A percentile compares a stretch with the other conserved stretches of the same genome.
These are phyloP conservation scores for Tipula vernalis DNA, from an alignment of 2,888 invertebrate species.

Conservation along the genomic window DNA sequence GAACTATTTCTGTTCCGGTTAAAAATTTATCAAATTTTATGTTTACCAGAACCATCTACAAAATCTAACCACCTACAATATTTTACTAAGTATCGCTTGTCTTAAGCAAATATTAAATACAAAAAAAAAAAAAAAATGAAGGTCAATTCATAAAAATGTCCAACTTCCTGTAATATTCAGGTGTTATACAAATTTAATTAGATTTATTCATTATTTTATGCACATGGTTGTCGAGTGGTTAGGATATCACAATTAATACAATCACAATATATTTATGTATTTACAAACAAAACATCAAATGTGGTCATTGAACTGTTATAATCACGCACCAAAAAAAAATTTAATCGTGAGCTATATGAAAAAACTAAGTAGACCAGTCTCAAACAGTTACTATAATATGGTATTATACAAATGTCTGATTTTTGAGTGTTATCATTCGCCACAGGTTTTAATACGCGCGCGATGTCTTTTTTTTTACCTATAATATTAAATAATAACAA, in stretches of 20 bases:
- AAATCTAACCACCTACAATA: neutral
- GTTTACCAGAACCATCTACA: neutral
- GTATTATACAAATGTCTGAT: neutral
- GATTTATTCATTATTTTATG: neutral
- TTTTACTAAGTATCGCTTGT: neutral
- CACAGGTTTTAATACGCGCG: neutral
- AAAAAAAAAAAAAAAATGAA: neutral
- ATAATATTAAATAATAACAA: neutral
- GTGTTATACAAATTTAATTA: neutral
- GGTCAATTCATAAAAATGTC: neutral
- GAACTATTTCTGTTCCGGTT: neutral
- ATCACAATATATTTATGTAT: neutral
- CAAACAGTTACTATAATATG: neutral
- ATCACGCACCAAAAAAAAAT: neutral
- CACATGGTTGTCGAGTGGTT: neutral
- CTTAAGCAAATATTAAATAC: neutral
- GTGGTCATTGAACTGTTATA: neutral
- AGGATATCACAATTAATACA: neutral
- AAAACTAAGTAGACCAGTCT: neutral
- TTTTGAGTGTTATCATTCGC: neutral
- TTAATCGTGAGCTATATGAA: neutral
- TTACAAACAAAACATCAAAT: neutral
- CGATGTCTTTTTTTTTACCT: neutral
- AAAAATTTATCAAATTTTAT: neutral
- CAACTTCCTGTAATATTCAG: neutral